These are phyloP conservation scores for Sipunculus nudus DNA, from an alignment of 2,888 invertebrate species.

Conservation along the genomic window DNA sequence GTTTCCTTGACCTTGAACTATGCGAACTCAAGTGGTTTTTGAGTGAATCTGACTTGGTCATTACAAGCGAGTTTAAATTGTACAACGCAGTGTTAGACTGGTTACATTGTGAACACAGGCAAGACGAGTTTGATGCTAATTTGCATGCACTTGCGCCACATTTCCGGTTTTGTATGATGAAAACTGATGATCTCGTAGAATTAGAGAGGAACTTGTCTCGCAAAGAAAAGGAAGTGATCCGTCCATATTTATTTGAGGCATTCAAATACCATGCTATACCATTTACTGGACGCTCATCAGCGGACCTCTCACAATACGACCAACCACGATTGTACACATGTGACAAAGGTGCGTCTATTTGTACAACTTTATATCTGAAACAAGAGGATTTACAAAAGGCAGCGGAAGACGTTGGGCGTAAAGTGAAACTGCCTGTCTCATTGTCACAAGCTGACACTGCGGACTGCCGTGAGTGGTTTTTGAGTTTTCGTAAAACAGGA, in stretches of 20 bases:
- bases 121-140: not conserved
- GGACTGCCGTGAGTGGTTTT: conserved; percentile 9
- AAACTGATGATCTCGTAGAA: conserved; percentile 1
- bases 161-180: conserved; percentile 21
- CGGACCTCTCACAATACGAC: not conserved
- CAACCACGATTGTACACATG: conserved; percentile 16
- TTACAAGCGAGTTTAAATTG: conserved; percentile 10
- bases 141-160: conserved; percentile 2
- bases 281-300: conserved; percentile 4
- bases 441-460: conserved; percentile 13
- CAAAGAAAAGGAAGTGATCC: no score
- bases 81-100: conserved; percentile 6
- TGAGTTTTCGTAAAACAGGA: conserved; percentile 1
- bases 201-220: no score
- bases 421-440: conserved; percentile 11
- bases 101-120: not conserved
- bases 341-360: not conserved
- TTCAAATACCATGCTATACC: conserved; percentile 23
- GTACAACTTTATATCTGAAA: conserved; percentile 2
- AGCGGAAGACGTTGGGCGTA: not conserved
- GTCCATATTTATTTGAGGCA: conserved; percentile 11
- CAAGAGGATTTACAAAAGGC: not conserved
- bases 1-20: conserved; percentile 9
- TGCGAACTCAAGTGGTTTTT: conserved; percentile 4
- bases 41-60: conserved; percentile 12